These are phyloP conservation scores for Cercocebus atys DNA, from an alignment of 2,113 vertebrate genomes.

Conservation along the genomic window DNA sequence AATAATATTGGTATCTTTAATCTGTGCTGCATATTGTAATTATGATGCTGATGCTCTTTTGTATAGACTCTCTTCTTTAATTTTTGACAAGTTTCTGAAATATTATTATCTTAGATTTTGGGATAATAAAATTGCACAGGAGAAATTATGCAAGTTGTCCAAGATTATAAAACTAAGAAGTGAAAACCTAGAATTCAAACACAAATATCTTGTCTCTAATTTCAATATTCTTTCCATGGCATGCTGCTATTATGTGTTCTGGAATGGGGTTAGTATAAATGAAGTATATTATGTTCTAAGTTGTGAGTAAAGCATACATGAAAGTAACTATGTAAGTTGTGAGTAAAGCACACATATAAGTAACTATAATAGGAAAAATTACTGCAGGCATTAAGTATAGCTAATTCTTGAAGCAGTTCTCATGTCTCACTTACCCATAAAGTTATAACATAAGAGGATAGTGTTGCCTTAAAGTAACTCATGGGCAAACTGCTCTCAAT, in stretches of 20 bases:
- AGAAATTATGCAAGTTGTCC: not conserved
- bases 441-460: not conserved
- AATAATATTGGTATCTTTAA: slow-evolving; percentile 32
- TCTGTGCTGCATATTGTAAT: not conserved
- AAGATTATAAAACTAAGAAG: slow-evolving; percentile 12
- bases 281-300: not conserved
- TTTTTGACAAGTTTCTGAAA: slow-evolving; percentile 17
- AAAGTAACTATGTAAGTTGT: not conserved
- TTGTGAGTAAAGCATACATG: not conserved
- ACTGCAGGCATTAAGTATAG: not conserved
- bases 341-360: not conserved
- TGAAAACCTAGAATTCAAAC: slow-evolving; percentile 1
- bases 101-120: not conserved
- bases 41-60: not conserved
- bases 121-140: not conserved
- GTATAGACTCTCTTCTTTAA: not conserved
- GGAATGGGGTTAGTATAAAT: not conserved
- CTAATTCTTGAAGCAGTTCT: not conserved
- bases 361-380: not conserved
- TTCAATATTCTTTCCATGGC: not conserved
- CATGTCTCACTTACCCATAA: not conserved
- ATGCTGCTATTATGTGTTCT: not conserved
- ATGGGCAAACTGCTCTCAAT: not conserved
- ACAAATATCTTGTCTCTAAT: not conserved
- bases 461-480: not conserved